phyloP scores from a whole-genome alignment of 2,888 invertebrate genomes.

The Drosophila kanekoi region DNA sequence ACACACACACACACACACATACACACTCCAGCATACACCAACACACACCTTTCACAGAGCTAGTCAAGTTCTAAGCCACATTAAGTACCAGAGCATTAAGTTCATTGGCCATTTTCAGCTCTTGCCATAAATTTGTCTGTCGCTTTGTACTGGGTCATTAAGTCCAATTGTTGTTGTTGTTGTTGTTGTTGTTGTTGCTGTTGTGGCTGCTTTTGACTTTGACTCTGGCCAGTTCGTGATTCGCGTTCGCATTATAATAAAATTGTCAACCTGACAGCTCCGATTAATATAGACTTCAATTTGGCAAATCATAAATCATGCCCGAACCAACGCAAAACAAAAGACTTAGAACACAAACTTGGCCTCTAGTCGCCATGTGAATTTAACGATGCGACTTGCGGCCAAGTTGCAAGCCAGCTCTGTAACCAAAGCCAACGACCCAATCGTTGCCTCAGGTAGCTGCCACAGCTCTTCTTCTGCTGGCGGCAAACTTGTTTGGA shows the following conservation, averaged over 20 bases:
- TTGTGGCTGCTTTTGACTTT: conserved; percentile 17
- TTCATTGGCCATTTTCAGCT: conserved; percentile 55
- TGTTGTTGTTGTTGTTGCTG: neutral
- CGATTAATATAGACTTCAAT: conserved; percentile 75
- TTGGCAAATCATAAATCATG: conserved; percentile 68
- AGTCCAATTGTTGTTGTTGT: conserved; percentile 54
- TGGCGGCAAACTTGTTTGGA: conserved; percentile 60
- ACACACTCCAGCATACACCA: neutral
- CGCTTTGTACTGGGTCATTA: conserved; percentile 57
- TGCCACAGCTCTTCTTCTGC: conserved; percentile 9
- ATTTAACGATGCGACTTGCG: conserved; percentile 39
- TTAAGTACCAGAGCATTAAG: conserved; percentile 43
- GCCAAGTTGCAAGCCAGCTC: conserved; percentile 30
- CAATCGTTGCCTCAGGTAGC: conserved; percentile 23
- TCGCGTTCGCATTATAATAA: conserved; percentile 58
- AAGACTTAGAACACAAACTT: conserved; percentile 66
- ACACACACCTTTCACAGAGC: conserved; percentile 52
- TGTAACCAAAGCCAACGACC: conserved; percentile 54
- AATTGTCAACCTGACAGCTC: conserved; percentile 78
- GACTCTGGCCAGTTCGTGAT: conserved; percentile 43
- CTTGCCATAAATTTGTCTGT: conserved; percentile 51
- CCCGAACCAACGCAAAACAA: conserved; percentile 27
- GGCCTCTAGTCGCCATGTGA: conserved; percentile 19
- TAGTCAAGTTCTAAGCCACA: conserved; percentile 46
- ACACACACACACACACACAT: conserved; percentile 13